Conservation (phyloP, 1,140 invertebrate genomes). For the Diorhabda carinulata region DNA sequence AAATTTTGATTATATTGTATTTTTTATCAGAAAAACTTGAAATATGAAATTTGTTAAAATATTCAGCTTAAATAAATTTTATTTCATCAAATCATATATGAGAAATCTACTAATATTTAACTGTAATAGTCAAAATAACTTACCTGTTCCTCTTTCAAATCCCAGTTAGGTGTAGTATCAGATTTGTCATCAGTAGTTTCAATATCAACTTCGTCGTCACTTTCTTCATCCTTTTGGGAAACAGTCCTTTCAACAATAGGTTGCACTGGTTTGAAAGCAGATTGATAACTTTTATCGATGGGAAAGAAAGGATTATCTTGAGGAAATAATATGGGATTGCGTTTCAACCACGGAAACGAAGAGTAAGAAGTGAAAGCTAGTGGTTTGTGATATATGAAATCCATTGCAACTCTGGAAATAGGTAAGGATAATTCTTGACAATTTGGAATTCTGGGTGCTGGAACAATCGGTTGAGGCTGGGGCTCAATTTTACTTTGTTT, state of each 20-base stretch:
- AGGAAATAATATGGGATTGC: constrained; percentile 54
- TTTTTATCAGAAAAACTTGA: no score
- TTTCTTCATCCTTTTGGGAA: constrained; percentile 43
- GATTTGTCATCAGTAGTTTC: constrained; percentile 57
- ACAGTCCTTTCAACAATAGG: constrained; percentile 31
- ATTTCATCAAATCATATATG: no score
- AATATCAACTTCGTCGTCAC: constrained; percentile 59
- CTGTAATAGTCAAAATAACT: constrained; percentile 17
- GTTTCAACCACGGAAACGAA: constrained; percentile 56
- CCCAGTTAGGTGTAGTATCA: constrained; percentile 31
- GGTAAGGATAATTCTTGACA: constrained; percentile 56
- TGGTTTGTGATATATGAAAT: constrained; percentile 65
- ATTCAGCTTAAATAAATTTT: no score
- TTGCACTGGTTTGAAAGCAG: constrained; percentile 64
- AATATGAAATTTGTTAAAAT: no score
- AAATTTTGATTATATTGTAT: no score
- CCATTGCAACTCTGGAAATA: constrained; percentile 61
- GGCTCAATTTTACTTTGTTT: constrained; percentile 47
- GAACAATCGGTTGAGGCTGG: constrained; percentile 44
- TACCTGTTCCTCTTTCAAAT: constrained; percentile 40
- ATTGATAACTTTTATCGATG: constrained; percentile 52
- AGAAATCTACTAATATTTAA: no score
- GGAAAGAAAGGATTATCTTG: constrained; percentile 47
- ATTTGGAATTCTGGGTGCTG: constrained; percentile 55
- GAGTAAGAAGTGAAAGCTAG: constrained; percentile 57